Conservation (phyloP, 2,888 invertebrate genomes). For the Lucinisca nassula region DNA sequence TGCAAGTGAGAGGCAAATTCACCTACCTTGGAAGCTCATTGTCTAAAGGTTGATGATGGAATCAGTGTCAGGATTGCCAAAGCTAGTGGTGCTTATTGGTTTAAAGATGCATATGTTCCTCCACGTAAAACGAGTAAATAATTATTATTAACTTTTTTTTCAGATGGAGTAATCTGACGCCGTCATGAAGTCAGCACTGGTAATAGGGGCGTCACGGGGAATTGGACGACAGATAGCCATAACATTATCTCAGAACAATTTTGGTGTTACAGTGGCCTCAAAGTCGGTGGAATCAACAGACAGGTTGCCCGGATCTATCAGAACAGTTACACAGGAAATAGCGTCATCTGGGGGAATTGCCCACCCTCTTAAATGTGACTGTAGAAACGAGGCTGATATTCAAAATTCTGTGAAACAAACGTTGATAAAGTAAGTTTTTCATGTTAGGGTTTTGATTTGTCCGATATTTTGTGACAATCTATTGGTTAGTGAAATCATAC, state of each 20-base stretch:
- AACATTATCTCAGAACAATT: constrained; percentile 75
- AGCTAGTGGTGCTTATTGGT: too few relatives aligned
- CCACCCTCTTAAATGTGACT: constrained; percentile 78
- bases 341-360: constrained; percentile 72
- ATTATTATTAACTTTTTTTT: not conserved
- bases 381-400: constrained; percentile 75
- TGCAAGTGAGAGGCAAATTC: too few relatives aligned
- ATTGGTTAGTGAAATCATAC: too few relatives aligned
- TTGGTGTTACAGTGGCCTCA: constrained; percentile 80
- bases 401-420: constrained; percentile 61
- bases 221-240: constrained; percentile 82
- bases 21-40: too few relatives aligned
- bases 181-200: constrained; percentile 75
- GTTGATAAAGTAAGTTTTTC: not conserved
- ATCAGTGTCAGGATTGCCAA: too few relatives aligned
- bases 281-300: constrained; percentile 75
- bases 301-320: constrained; percentile 77
- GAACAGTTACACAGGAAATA: constrained; percentile 78
- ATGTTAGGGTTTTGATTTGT: too few relatives aligned
- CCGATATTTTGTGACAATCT: too few relatives aligned
- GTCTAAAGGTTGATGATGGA: too few relatives aligned
- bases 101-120: too few relatives aligned
- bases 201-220: constrained; percentile 83
- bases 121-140: too few relatives aligned
- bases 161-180: not conserved